Percentiles rank a stretch among this genome's conserved stretches.
Conservation (phyloP, 2,797 vertebrate genomes). For the Acanthurus leucopareius region DNA sequence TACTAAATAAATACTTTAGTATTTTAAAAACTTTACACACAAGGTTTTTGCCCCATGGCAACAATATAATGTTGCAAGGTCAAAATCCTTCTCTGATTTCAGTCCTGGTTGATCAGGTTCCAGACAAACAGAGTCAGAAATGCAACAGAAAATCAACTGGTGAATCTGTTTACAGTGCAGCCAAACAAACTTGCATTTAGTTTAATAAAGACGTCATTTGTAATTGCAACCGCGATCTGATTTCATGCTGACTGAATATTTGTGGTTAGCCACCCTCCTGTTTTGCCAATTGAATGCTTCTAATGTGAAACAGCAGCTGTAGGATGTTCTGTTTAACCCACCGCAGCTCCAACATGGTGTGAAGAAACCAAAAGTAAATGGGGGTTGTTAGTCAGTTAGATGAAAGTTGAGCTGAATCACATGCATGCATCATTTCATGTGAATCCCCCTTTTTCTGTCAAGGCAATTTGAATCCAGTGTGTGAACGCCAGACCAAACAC, state of each 20-base stretch:
- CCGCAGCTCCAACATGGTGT: not conserved
- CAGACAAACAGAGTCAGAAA: not conserved
- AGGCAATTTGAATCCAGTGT: not conserved
- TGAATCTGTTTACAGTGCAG: not conserved
- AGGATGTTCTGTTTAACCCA: not conserved
- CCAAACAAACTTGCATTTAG: not conserved
- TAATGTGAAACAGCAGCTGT: not conserved
- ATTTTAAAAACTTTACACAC: too few relatives aligned
- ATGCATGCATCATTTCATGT: not conserved
- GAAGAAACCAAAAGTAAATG: not conserved
- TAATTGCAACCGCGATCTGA: not conserved
- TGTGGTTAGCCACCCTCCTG: not conserved
- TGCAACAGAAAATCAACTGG: slow-evolving; percentile 1
- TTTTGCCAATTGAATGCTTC: not conserved
- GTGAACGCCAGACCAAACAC: not conserved
- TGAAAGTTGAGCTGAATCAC: not conserved
- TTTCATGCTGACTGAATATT: slow-evolving; percentile 8
- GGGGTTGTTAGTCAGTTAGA: not conserved
- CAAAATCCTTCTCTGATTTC: slow-evolving; percentile 4
- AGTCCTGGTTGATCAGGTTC: not conserved
- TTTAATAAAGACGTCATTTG: not conserved
- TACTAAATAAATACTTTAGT: too few relatives aligned
- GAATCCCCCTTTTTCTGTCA: too few relatives aligned
- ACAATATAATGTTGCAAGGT: not conserved
- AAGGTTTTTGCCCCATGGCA: too few relatives aligned